A percentile compares a stretch with the other conserved stretches of the same genome.
phyloP scores from a whole-genome alignment of 2,888 invertebrate genomes.

The Psylliodes chrysocephalus region DNA sequence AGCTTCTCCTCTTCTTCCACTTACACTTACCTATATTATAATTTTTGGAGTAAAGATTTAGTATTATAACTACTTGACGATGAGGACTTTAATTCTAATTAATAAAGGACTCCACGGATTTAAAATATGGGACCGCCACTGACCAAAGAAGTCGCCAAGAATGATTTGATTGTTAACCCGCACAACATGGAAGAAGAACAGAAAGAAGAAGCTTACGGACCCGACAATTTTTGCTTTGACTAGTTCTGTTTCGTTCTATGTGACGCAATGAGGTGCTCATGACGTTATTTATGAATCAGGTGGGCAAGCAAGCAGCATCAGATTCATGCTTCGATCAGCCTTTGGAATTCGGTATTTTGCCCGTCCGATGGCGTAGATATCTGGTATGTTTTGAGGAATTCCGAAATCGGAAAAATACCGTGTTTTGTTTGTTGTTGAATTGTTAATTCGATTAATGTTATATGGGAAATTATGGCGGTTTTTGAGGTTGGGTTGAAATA shows the following conservation, averaged over 20 bases:
- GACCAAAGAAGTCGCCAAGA: not conserved
- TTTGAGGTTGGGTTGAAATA: conserved; percentile 5
- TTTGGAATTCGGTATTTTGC: not conserved
- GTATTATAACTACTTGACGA: no score
- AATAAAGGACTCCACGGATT: no score
- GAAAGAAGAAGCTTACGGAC: not conserved
- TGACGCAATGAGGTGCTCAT: not conserved
- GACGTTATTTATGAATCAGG: not conserved
- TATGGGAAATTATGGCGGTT: not conserved
- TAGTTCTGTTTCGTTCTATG: not conserved
- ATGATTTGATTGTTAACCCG: not conserved
- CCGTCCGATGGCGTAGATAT: not conserved
- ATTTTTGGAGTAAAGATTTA: no score
- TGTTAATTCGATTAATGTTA: conserved; percentile 8
- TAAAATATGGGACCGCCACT: not conserved
- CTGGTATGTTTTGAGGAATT: not conserved
- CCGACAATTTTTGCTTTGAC: not conserved
- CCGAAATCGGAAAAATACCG: not conserved
- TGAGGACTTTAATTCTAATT: no score
- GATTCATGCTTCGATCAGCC: not conserved
- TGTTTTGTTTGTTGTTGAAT: not conserved
- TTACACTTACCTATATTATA: no score
- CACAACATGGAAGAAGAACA: not conserved
- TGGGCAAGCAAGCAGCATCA: not conserved
- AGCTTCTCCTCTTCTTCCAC: no score